Base-by-base conservation (phyloP, 2,113 vertebrate genomes). In the Labeo rohita region DNA sequence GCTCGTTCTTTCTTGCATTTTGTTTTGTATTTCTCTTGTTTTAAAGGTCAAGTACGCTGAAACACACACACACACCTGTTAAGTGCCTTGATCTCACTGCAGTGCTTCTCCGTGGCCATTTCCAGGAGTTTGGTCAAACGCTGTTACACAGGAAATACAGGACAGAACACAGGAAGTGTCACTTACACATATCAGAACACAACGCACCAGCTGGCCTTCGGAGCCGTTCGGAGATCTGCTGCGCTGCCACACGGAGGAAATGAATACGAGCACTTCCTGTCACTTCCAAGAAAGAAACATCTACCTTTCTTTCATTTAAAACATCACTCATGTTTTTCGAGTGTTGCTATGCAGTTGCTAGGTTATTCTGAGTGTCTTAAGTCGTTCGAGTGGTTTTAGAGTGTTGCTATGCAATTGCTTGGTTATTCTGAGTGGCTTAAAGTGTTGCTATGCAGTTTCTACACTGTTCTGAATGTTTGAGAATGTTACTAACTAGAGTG, bases 51-150 rank as follows among this genome's bases (percentile, higher is more conserved):
- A 72, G 78, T 72, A 59, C 47, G 74, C 21, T 49, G 39, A 59
- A 47, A 47, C 74, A 50, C 47, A 8, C 47, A 28, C 61, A 73
- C 84, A 23, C 93, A 98, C 98, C 91, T 98, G 90, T 97, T 96
- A 0, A 98, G 94, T 1, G 89, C 90, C 92, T 95, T 98, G 90
- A 96, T 89, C 91, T 98, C 97, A 4, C 90, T 91, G 50, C 89
- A 49, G 89, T 99, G 98, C 91, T 88, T 97, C 91, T 98, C 97
- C 84, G 92, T 94, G 88, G 97, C 97, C 84, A 97, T 92, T 91
- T 98, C 97, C 89, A 93, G 89, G 88, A 99, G 96, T 91, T 96
- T 98, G 90, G 95, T 36, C 76, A 96, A 93, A 94, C 96, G 96
- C 98, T 99, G 94, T 84, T 83, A 88, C 76, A 92, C 80, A 23